These are phyloP conservation scores for Speoplatyrhinus poulsoni DNA, from an alignment of 2,113 vertebrate genomes.

Conservation along the genomic window DNA sequence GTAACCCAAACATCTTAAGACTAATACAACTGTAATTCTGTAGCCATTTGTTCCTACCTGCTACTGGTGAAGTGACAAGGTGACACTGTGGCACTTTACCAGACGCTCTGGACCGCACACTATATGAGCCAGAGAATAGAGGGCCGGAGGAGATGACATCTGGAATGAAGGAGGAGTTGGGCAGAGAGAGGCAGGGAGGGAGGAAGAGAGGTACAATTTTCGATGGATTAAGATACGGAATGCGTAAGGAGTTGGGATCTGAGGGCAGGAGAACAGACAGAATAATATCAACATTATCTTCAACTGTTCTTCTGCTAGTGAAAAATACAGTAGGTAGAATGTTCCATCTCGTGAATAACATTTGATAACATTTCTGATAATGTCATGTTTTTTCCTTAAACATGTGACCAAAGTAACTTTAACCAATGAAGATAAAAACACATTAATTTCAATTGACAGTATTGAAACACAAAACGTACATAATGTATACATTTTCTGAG, in stretches of 20 bases:
- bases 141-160: conserved; percentile 39
- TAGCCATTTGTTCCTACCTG: conserved; percentile 49
- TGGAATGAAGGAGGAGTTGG: conserved; percentile 58
- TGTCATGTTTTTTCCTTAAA: not conserved
- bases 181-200: conserved; percentile 8
- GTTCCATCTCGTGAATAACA: not conserved
- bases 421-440: too few species aligned
- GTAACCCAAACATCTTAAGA: too few species aligned
- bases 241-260: conserved; percentile 1
- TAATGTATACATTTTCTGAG: too few species aligned
- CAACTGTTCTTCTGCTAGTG: not conserved
- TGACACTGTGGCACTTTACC: conserved; percentile 6
- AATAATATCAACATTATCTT: not conserved
- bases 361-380: not conserved
- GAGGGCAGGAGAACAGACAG: not conserved
- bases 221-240: not conserved
- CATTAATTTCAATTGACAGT: too few species aligned
- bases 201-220: not conserved
- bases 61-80: not conserved
- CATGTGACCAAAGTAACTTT: too few species aligned
- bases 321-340: not conserved
- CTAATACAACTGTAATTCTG: too few species aligned
- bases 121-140: conserved; percentile 32
- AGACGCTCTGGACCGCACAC: conserved; percentile 20
- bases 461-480: too few species aligned